Conservation (phyloP, 2,113 vertebrate genomes). For the Nycticryphes semicollaris region DNA sequence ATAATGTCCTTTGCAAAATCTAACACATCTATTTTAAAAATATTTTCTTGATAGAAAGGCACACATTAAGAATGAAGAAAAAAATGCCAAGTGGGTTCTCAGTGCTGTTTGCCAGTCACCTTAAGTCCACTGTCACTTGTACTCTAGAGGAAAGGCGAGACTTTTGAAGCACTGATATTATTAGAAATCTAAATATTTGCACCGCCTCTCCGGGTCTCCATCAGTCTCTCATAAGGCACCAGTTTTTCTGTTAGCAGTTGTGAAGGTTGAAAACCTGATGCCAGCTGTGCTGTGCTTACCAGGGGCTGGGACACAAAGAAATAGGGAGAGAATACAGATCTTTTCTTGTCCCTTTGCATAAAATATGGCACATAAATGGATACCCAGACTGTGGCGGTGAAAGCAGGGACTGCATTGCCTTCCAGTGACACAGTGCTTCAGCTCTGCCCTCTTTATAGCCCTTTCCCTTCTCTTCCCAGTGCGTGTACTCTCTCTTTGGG, state of each 20-base stretch:
- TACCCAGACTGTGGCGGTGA: neutral
- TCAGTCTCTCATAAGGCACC: neutral
- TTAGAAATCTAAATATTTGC: conserved; percentile 56
- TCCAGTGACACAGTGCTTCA: neutral
- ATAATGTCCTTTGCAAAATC: neutral
- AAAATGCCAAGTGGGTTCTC: conserved; percentile 41
- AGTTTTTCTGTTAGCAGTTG: neutral
- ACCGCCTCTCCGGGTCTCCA: neutral
- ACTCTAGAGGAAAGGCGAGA: neutral
- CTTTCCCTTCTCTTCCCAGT: neutral
- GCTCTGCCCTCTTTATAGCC: neutral
- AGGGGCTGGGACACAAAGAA: neutral
- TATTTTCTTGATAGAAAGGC: neutral
- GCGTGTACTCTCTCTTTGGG: rapidly evolving
- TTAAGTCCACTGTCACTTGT: neutral
- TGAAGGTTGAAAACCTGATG: neutral
- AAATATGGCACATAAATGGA: neutral
- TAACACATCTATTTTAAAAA: neutral
- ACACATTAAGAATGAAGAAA: conserved; percentile 15
- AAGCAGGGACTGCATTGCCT: neutral
- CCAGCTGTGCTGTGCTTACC: neutral
- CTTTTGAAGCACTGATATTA: conserved; percentile 17
- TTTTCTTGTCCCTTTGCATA: neutral
- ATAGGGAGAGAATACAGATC: neutral
- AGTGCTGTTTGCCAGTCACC: neutral